Evolutionary conservation across 37 sponge, comb jelly and placozoan species (phyloP), one percentile per base, ranked within the genome.

Genomic region (Agelas oroides): DNA sequence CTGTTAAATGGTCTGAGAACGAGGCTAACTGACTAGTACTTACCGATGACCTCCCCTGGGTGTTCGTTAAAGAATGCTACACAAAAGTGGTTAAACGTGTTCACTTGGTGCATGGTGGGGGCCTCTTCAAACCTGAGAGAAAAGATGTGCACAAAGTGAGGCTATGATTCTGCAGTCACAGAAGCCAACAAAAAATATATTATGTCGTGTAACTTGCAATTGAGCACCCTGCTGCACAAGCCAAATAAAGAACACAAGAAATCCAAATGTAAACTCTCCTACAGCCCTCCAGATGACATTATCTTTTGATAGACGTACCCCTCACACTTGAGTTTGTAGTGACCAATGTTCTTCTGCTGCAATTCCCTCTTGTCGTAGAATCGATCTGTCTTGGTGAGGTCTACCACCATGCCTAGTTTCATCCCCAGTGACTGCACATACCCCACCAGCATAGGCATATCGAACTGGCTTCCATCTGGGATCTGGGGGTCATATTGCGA

Each of bases 331-430:
- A 99, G 88, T 76, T 99, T 99, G 62, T 89, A 78, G 79, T 97
- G 77, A 11, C 87, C 88, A 46, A 97, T 87, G 16, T 74, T 85
- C 23, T 28, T 20, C 1, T 86, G 35, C 30, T 64, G 64, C 71
- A 98, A 41, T 17, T 90, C 87, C 0, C 71, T 73, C 59, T 90
- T 93, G 76, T 95, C 94, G 65, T 99, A 99, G 69, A 94, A 97
- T 58, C 98, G 76, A 64, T 90, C 91, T n/a, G 97, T 97, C 62
- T 99, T 99, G 2, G 99, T 96, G n/a, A 99, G 78, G 73, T 99
- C 97, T 14, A 99, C 79, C 59, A 99, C 86, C 31, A 99, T 83
- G 6, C 99, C 97, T 80, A 99, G 80, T 20, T 65, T 53, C 36
- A 63, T 28, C 53, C 81, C 62, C 39, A 52, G 68, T 1, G 53